Evolutionary conservation across 2,888 invertebrate genomes (phyloP), one percentile per base, ranked within the genome.

Genomic region (Eupeodes latifasciatus): DNA sequence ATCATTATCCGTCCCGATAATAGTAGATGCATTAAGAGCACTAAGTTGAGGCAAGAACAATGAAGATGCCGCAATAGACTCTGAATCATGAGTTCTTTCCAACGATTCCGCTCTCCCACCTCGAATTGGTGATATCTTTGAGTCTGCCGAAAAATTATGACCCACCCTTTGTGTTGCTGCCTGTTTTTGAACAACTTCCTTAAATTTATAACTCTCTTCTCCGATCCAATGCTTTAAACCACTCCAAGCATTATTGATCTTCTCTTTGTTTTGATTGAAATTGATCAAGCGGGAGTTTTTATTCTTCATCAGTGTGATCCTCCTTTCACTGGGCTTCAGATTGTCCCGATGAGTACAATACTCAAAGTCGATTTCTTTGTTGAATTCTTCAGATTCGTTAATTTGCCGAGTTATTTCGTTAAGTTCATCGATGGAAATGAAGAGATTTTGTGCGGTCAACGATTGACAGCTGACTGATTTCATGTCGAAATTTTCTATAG

Each of bases 391-490:
- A 14, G 92, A 91, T 89, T 93, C 93, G 76, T 93, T 93, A 16
- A 93, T 93, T 86, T 93, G 93, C 2, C 92, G 90, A 4, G 93
- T 93, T 3, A 94, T 92, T 89, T 93, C 93, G 81, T 94, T 93
- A 34, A 94, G 91, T 83, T 94, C 94, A 62, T 93, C 93, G n/a
- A 94, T 93, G 53, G 94, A 94, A 5, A 94, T 91, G 66, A 92
- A 93, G 6, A 93, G 86, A 74, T 92, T 92, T 83, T 93, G 92
- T 2, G 92, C 91, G 89, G 93, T 92, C 12, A 94, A 90, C 64
- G 93, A 93, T 90, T 94, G 93, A 72, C 92, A 94, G 89, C 93
- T 93, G 0, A 93, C 93, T 0, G 93, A 94, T 81, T 93, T 94
- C 67, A 94, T 90, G 90, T 94, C 92, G 67, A 93, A 93, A 12